phyloP scores from a whole-genome alignment of 2,888 invertebrate genomes.

The Spodoptera picta region DNA sequence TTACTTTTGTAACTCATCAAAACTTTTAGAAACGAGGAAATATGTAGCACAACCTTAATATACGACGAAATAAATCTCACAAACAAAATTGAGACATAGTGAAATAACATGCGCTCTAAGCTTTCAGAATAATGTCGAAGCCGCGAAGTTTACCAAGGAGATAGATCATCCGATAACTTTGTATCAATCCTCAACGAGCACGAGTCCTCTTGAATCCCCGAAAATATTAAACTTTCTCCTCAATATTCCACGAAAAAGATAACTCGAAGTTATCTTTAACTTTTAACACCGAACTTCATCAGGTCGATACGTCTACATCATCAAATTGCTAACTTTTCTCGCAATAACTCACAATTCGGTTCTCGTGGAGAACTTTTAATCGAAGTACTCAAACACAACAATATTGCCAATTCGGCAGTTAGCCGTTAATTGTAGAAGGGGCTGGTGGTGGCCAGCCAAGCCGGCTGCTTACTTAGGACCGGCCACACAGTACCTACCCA shows the following conservation, averaged over 20 bases:
- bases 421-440: slow-evolving; percentile 53
- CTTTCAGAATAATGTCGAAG: background rate
- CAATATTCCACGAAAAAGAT: slow-evolving; percentile 34
- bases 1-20: too few species aligned
- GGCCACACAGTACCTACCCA: slow-evolving; percentile 22
- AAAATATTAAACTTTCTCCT: slow-evolving; percentile 28
- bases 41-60: too few species aligned
- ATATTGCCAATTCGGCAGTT: slow-evolving; percentile 60
- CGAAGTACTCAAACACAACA: slow-evolving; percentile 60
- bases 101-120: background rate
- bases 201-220: slow-evolving; percentile 1
- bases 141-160: background rate
- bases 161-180: slow-evolving; percentile 1
- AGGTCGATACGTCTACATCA: slow-evolving; percentile 41
- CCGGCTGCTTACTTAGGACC: slow-evolving; percentile 62
- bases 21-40: too few species aligned
- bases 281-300: slow-evolving; percentile 25
- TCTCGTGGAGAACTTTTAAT: slow-evolving; percentile 53
- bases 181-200: slow-evolving; percentile 6
- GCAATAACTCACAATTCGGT: slow-evolving; percentile 43
- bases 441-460: slow-evolving; percentile 31
- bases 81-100: background rate
- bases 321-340: slow-evolving; percentile 45
- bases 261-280: slow-evolving; percentile 31
- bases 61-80: background rate